Conservation (phyloP, 92 coral and sea anemone genomes). For the Heliopora coerulea region DNA sequence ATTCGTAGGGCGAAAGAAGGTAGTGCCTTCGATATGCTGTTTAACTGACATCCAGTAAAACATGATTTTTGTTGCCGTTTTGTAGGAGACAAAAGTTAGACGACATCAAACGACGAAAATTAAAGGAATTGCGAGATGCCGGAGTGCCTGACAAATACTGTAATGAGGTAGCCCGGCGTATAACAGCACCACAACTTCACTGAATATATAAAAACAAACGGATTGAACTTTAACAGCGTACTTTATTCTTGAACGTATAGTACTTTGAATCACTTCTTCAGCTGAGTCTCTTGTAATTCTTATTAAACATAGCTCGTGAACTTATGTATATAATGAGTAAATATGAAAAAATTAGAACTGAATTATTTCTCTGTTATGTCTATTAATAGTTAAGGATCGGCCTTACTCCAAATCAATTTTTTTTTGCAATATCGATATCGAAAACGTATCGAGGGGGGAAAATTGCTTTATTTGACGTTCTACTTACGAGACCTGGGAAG, state of each 20-base stretch:
- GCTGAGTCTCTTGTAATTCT: not conserved
- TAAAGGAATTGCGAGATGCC: conserved; percentile 73
- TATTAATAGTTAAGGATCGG: too few species aligned
- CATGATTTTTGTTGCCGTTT: conserved; percentile 4
- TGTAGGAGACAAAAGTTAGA: conserved; percentile 84
- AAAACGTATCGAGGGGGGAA: too few species aligned
- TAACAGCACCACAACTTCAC: conserved; percentile 89
- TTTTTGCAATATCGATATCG: too few species aligned
- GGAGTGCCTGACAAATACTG: conserved; percentile 99
- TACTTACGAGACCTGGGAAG: too few species aligned
- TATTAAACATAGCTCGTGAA: not conserved
- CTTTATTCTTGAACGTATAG: too few species aligned
- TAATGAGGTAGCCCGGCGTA: conserved; percentile 97
- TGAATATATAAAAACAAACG: not conserved
- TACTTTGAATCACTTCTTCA: too few species aligned
- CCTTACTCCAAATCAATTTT: too few species aligned
- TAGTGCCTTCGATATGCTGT: too few species aligned
- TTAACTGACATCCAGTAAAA: too few species aligned
- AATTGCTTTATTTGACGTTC: too few species aligned
- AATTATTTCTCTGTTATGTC: too few species aligned
- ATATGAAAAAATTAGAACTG: not conserved
- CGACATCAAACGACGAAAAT: conserved; percentile 90
- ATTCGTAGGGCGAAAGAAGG: too few species aligned
- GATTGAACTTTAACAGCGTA: not conserved
- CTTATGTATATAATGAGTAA: conserved; percentile 23